phyloP scores from a whole-genome alignment of 2,797 vertebrate species.

The Ctenochaetus hawaiiensis region DNA sequence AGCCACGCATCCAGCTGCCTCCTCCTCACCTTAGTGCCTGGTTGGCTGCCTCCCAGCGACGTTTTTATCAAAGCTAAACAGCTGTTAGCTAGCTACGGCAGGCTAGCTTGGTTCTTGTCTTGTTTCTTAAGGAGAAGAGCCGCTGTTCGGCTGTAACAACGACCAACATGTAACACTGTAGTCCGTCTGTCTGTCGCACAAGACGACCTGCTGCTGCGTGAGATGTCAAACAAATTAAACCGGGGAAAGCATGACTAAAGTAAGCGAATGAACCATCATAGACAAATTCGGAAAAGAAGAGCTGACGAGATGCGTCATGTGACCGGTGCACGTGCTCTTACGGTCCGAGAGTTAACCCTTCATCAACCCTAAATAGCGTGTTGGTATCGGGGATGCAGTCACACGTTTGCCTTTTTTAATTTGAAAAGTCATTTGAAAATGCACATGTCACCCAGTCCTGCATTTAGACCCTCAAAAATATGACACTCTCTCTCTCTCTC shows the following conservation, averaged over 20 bases:
- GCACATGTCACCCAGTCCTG: too few relatives aligned
- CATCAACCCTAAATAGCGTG: neutral
- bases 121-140: slow-evolving; percentile 4
- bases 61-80: slow-evolving; percentile 41
- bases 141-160: too few relatives aligned
- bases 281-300: slow-evolving; percentile 35
- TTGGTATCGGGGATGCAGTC: neutral
- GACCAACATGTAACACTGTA: neutral
- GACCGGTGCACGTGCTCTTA: slow-evolving; percentile 27
- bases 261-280: neutral
- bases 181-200: neutral
- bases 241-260: slow-evolving; percentile 10
- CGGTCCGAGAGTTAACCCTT: slow-evolving; percentile 27
- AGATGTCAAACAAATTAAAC: neutral
- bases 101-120: slow-evolving; percentile 32
- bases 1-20: neutral
- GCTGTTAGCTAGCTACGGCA: slow-evolving; percentile 47
- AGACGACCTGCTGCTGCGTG: neutral
- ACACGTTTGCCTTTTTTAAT: neutral
- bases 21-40: slow-evolving; percentile 54
- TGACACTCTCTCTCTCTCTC: too few relatives aligned
- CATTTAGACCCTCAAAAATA: too few relatives aligned
- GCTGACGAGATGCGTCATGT: slow-evolving; percentile 44
- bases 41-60: slow-evolving; percentile 38
- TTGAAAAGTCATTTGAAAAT: neutral